A percentile compares a stretch with the other conserved stretches of the same genome.
These are phyloP conservation scores for Nemopilema nomurai DNA, from an alignment of 30 jellyfish, hydroid and myxozoan genomes.

Conservation along the genomic window DNA sequence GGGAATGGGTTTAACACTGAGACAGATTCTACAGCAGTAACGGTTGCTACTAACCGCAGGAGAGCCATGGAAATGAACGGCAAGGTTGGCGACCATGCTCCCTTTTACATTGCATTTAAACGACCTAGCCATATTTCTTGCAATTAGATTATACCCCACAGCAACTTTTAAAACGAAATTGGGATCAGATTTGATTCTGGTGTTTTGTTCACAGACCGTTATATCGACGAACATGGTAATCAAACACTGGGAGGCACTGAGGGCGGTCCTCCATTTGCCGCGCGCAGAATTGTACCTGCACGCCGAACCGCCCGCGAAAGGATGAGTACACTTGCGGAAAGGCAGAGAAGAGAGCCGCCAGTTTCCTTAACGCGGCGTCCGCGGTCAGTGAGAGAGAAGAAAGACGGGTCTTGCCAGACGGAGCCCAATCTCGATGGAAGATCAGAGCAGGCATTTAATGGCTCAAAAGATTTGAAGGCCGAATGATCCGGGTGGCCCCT, in stretches of 20 bases:
- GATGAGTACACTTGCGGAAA: neutral
- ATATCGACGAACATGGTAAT: neutral
- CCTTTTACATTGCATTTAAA: neutral
- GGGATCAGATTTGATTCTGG: too few relatives aligned
- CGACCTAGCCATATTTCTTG: too few relatives aligned
- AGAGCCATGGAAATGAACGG: neutral
- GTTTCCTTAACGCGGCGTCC: constrained; percentile 11
- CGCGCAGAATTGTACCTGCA: neutral
- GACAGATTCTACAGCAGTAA: constrained; percentile 6
- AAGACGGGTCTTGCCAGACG: constrained; percentile 18
- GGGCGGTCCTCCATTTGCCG: neutral
- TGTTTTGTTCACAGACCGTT: neutral
- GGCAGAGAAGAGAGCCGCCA: neutral
- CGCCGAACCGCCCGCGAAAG: neutral
- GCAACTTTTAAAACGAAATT: too few relatives aligned
- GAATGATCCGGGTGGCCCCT: neutral
- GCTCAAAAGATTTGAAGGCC: neutral
- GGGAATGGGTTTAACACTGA: constrained; percentile 2
- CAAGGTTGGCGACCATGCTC: neutral
- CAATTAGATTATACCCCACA: too few relatives aligned
- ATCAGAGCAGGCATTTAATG: neutral
- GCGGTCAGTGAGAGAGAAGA: neutral
- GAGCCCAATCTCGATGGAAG: neutral
- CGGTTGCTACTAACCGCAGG: neutral
- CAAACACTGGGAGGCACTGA: neutral